These are phyloP conservation scores for Zonitis immaculata DNA, from an alignment of 2,888 invertebrate species.

Conservation along the genomic window DNA sequence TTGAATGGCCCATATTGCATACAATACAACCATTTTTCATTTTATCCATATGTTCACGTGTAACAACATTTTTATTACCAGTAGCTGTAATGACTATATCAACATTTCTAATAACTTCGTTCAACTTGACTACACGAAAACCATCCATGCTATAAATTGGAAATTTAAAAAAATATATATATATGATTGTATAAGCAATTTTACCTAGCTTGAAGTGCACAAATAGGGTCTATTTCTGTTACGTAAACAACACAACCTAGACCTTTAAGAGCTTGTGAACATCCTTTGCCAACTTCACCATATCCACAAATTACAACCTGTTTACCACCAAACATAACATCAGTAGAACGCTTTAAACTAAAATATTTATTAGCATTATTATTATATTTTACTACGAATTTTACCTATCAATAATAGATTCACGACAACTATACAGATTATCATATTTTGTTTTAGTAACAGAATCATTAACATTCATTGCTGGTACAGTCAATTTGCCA, in stretches of 20 bases:
- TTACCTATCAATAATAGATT: conserved; percentile 81
- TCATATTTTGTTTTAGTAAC: conserved; percentile 98
- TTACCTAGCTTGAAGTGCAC: conserved; percentile 90
- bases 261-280: conserved; percentile 91
- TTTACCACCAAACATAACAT: conserved; percentile 97
- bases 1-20: conserved; percentile 97
- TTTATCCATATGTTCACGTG: conserved; percentile 91
- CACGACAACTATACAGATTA: conserved; percentile 93
- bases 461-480: conserved; percentile 98
- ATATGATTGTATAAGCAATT: background rate
- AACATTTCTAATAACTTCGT: conserved; percentile 87
- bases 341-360: conserved; percentile 77
- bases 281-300: conserved; percentile 96
- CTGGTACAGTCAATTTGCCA: conserved; percentile 89
- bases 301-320: conserved; percentile 95
- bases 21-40: conserved; percentile 95
- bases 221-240: conserved; percentile 97
- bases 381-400: background rate
- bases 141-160: conserved; percentile 86
- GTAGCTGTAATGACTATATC: conserved; percentile 98
- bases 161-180: background rate
- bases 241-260: conserved; percentile 89
- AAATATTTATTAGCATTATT: conserved; percentile 7
- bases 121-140: conserved; percentile 88
- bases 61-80: conserved; percentile 95